Evolutionary conservation across 2,113 vertebrate genomes (phyloP).

Genomic region (Istiophorus platypterus): DNA sequence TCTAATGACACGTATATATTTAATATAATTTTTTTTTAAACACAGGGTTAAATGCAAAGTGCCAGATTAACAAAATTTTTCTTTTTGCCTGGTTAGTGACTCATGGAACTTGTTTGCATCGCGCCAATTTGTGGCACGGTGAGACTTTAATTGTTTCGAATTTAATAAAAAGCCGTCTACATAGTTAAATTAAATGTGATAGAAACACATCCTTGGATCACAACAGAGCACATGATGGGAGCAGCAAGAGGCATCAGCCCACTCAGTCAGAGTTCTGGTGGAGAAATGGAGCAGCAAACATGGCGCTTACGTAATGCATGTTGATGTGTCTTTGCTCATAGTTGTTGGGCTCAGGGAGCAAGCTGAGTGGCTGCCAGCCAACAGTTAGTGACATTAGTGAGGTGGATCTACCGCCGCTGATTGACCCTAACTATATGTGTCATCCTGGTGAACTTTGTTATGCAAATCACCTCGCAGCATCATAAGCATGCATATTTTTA

Average conservation of each 20-base stretch:
- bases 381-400: slow-evolving; percentile 46
- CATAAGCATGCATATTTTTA: slow-evolving; percentile 7
- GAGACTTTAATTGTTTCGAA: too few relatives aligned
- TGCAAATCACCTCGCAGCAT: slow-evolving; percentile 15
- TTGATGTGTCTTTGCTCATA: slow-evolving; percentile 63
- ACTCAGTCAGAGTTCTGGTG: slow-evolving; percentile 37
- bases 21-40: neutral
- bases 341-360: slow-evolving; percentile 29
- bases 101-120: neutral
- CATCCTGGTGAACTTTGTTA: slow-evolving; percentile 20
- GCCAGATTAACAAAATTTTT: neutral
- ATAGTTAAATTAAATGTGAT: slow-evolving; percentile 27
- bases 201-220: slow-evolving; percentile 18
- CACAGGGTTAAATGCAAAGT: neutral
- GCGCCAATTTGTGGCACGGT: neutral
- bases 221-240: slow-evolving; percentile 19
- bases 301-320: slow-evolving; percentile 33
- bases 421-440: slow-evolving; percentile 46
- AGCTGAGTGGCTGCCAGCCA: slow-evolving; percentile 33
- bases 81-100: neutral
- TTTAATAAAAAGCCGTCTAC: neutral
- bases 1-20: slow-evolving; percentile 20
- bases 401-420: slow-evolving; percentile 33
- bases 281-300: slow-evolving; percentile 56
- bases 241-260: slow-evolving; percentile 14